Conservation (phyloP, 2,888 invertebrate genomes). For the Cryptocheilus praepositus region DNA sequence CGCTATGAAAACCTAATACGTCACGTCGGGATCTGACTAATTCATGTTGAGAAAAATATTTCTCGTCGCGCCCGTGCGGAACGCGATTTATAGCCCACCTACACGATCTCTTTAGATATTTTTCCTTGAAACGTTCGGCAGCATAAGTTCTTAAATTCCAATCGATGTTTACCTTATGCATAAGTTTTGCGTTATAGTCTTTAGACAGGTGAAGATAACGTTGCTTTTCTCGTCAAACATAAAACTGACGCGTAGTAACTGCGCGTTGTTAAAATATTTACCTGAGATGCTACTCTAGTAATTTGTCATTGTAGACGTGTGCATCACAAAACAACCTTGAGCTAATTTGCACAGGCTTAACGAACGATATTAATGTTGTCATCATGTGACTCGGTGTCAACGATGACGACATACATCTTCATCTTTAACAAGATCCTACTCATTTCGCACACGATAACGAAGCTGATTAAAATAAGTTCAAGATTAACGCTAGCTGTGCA, state of each 20-base stretch:
- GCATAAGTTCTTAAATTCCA: constrained; percentile 13
- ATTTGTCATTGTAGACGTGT: constrained; percentile 48
- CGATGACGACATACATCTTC: constrained; percentile 7
- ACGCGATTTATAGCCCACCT: too few species aligned
- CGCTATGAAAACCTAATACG: too few species aligned
- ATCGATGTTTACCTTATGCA: not conserved
- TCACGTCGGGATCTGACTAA: too few species aligned
- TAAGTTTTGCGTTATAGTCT: too few species aligned
- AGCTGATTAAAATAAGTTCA: not conserved
- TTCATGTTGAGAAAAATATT: constrained; percentile 8
- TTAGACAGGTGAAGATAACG: too few species aligned
- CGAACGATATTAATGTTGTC: constrained; percentile 54
- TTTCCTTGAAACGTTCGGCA: constrained; percentile 1
- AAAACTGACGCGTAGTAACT: constrained; percentile 10
- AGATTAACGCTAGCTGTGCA: too few species aligned
- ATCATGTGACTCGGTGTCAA: constrained; percentile 24
- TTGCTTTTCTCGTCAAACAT: constrained; percentile 21
- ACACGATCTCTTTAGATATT: too few species aligned
- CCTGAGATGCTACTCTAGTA: constrained; percentile 46
- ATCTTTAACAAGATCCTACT: constrained; percentile 15
- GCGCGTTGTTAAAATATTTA: constrained; percentile 41
- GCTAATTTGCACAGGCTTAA: constrained; percentile 52
- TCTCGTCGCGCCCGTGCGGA: constrained; percentile 1
- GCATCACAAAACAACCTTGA: constrained; percentile 51
- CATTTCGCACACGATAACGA: constrained; percentile 14